Percentiles rank a stretch among this genome's conserved stretches.
Evolutionary conservation across 2,888 invertebrate genomes (phyloP).

Genomic region (Plebejus anna): DNA sequence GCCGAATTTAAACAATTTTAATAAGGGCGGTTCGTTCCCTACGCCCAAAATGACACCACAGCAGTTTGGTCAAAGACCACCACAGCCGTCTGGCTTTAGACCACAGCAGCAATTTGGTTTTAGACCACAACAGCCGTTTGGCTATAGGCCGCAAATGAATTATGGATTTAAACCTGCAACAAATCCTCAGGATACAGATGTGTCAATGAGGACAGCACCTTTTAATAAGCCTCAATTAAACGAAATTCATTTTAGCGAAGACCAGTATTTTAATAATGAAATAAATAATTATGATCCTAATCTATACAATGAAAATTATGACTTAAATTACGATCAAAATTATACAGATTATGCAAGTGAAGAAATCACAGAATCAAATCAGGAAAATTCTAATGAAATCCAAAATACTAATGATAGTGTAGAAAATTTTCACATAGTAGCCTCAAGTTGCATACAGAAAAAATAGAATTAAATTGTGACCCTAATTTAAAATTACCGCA

Average conservation of each 20-base stretch:
- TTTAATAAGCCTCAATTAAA: constrained; percentile 5
- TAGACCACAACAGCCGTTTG: neutral
- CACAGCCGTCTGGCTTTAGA: constrained; percentile 10
- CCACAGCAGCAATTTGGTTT: constrained; percentile 18
- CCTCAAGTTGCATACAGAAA: constrained; percentile 22
- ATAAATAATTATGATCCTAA: too few relatives aligned
- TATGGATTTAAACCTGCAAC: constrained; percentile 26
- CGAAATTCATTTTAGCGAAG: constrained; percentile 12
- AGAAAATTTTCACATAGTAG: constrained; percentile 15
- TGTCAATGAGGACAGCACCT: constrained; percentile 28
- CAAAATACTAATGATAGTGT: too few relatives aligned
- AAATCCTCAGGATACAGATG: constrained; percentile 24
- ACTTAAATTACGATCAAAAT: too few relatives aligned
- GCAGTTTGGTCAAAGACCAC: constrained; percentile 15
- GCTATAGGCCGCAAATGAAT: too few relatives aligned
- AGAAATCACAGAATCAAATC: too few relatives aligned
- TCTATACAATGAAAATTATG: too few relatives aligned
- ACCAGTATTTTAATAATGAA: neutral
- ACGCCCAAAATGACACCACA: constrained; percentile 6
- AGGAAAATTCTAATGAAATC: too few relatives aligned
- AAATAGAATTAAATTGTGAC: constrained; percentile 31
- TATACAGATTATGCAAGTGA: too few relatives aligned
- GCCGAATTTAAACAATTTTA: neutral
- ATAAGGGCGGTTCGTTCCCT: constrained; percentile 16
- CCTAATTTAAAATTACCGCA: constrained; percentile 34